Evolutionary conservation across 2,888 invertebrate genomes (phyloP), one percentile per base, ranked within the genome.

Genomic region (Drymonia ruficornis): DNA sequence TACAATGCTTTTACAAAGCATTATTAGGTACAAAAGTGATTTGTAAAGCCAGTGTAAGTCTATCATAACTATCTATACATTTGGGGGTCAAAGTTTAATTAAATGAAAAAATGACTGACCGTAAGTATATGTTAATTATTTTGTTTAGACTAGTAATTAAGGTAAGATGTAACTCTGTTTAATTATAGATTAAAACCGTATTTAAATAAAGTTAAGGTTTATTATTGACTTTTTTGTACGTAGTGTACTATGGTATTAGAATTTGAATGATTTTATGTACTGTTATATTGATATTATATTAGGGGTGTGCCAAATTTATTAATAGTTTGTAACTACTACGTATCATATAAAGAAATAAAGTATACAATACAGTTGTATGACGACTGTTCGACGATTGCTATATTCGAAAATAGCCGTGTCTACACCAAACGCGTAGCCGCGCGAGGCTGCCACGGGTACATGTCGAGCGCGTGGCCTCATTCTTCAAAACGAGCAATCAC

Each of bases 101-200:
- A 76, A 74, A 72, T 75, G 74, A 69, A 63, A 83, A n/a, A 84
- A 83, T 80, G 88, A 88, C 88, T 88, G 88, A 88, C 78, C 76
- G 80, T 84, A 82, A 82, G 78, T 79, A 45, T 45, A 47, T 18
- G 84, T 82, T 86, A 87, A 83, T 85, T 86, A 84, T 78, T 83
- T 83, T 81, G 74, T 73, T 74, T 83, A 83, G 81, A 56, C 50
- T 36, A 55, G 38, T 38, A 38, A 3, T 15, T 38, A 13, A 44
- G 58, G 56, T 49, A 44, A 56, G 54, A 55, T 59, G 63, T 52
- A 59, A 55, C 48, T 54, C 59, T 56, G 52, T 65, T 65, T 57
- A 42, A 56, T 47, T 40, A 44, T 11, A 18, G 1, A 19, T 29
- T 31, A 16, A 34, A 47, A 60, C 45, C 51, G 48, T 65, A 66